Base-by-base conservation (phyloP, 2,888 invertebrate species). In the Altica lythri region DNA sequence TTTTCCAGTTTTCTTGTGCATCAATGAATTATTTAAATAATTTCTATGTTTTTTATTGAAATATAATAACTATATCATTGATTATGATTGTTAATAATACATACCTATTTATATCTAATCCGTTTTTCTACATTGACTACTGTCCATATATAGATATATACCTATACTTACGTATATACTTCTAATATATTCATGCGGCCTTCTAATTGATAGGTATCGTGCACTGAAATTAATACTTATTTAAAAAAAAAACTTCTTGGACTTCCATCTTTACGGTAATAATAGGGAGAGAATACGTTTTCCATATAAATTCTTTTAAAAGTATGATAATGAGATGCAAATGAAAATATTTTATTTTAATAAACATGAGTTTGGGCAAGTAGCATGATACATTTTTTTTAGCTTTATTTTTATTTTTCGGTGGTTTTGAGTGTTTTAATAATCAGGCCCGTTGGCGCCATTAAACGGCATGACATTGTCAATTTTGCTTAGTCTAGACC, bases 321-420 rank as follows among this genome's bases (percentile, higher is more conserved):
- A 61, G 59, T 64, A 66, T 66, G 65, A 62, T 66, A 66, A 66
- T 66, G 59, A 63, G 38, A 68, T 68, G 68, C 64, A 66, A 68
- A 68, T 68, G 65, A 59, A n/a, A 63, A 62, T 59, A 55, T 61
- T 47, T 51, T 49, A 61, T 66, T 65, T 68, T 68, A 68, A 68
- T 66, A 66, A 54, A 68, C 65, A 66, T 68, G 65, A 65, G 64
- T 61, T 53, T 37, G 50, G 34, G 57, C 61, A 63, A 63, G 63
- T 64, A 64, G 60, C 61, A 59, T 52, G 57, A 56, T 64, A 52
- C 52, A 49, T 55, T 61, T 53, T 47, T 47, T 46, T 54, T 29
- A 29, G n/a, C 38, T 59, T 60, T 51, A 47, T 53, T 55, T 55
- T 57, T 54, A 57, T 61, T 61, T 63, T 60, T 56, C 53, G 17